Percentiles rank a stretch among this genome's conserved stretches.
Evolutionary conservation across 2,113 vertebrate species (phyloP).

Genomic region (Halichoeres trimaculatus): DNA sequence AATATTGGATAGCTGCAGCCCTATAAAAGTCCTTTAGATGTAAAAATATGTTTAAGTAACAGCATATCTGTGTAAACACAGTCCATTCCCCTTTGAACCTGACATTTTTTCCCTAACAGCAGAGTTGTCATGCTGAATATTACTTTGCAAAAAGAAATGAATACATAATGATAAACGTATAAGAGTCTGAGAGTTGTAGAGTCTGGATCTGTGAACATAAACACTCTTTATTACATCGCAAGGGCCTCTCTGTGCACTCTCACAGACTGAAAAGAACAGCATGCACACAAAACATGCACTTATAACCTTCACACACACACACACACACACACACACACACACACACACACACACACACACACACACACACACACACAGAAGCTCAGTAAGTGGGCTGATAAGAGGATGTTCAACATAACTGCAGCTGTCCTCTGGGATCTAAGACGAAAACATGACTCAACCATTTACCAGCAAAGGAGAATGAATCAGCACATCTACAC

Average conservation of each 20-base stretch:
- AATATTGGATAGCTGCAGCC: too few relatives aligned
- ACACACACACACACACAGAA: constrained; percentile 5
- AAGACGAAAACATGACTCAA: constrained; percentile 57
- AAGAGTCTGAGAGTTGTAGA: neutral
- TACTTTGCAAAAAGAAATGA: neutral
- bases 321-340: neutral
- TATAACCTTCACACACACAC: neutral
- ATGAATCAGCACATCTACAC: constrained; percentile 52
- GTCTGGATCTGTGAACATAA: constrained; percentile 25
- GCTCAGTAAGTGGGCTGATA: constrained; percentile 25
- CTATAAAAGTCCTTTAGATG: too few relatives aligned
- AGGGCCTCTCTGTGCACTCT: constrained; percentile 8
- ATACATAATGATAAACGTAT: constrained; percentile 25
- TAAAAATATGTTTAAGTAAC: too few relatives aligned
- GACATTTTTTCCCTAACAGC: too few relatives aligned
- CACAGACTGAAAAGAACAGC: constrained; percentile 14
- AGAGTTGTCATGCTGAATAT: too few relatives aligned
- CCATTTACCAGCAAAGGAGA: constrained; percentile 47
- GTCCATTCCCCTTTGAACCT: too few relatives aligned
- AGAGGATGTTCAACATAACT: constrained; percentile 42
- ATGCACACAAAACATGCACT: constrained; percentile 15
- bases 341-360: too few relatives aligned
- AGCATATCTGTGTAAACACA: too few relatives aligned
- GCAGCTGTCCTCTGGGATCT: constrained; percentile 45
- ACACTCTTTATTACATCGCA: neutral